phyloP scores from a whole-genome alignment of 2,888 invertebrate species.

The Cheilosia impressa region DNA sequence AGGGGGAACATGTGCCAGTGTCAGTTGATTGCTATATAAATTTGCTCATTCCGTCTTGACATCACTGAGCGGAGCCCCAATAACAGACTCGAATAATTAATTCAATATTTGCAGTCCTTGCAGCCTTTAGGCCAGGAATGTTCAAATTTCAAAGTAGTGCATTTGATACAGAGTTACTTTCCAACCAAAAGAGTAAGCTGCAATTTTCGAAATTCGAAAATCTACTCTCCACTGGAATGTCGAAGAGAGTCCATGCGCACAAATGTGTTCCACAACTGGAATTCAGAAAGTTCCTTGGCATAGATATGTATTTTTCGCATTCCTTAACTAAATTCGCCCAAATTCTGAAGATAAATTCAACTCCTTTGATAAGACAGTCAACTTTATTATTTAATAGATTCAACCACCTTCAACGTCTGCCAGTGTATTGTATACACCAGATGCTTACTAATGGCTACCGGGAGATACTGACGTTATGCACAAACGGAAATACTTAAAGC shows the following conservation, averaged over 20 bases:
- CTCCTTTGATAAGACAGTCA: constrained; percentile 18
- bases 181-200: constrained; percentile 1
- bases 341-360: constrained; percentile 33
- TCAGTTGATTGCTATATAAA: too few species aligned
- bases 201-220: constrained; percentile 36
- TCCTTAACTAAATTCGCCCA: constrained; percentile 19
- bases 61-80: too few species aligned
- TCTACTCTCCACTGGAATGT: constrained; percentile 14
- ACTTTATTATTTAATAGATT: constrained; percentile 32
- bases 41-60: too few species aligned
- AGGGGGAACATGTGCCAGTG: too few species aligned
- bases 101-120: too few species aligned
- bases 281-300: not conserved
- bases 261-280: constrained; percentile 47
- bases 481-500: not conserved
- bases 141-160: too few species aligned
- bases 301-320: not conserved
- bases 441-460: not conserved
- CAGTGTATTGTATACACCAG: not conserved
- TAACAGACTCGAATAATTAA: too few species aligned
- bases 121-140: too few species aligned
- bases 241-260: constrained; percentile 37
- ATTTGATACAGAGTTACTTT: too few species aligned
- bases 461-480: not conserved
- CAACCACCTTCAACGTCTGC: constrained; percentile 2